phyloP scores from a whole-genome alignment of 2,113 vertebrate genomes.

The Scartelaos histophorus region DNA sequence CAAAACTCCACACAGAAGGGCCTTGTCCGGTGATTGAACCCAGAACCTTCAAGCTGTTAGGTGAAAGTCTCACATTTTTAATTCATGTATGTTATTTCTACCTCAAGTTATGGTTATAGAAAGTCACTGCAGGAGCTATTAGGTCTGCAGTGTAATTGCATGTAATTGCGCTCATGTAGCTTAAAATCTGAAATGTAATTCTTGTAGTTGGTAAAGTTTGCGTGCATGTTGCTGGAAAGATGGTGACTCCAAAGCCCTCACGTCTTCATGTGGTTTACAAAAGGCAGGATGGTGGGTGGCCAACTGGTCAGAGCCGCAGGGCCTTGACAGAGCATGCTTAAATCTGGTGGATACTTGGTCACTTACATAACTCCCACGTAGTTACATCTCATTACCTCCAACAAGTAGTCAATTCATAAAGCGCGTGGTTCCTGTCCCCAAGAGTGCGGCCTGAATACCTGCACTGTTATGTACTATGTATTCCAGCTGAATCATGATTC shows the following conservation, averaged over 20 bases:
- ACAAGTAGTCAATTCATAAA: constrained; percentile 72
- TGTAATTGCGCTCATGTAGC: background rate
- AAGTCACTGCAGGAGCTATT: background rate
- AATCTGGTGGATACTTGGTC: constrained; percentile 67
- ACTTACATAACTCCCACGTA: constrained; percentile 75
- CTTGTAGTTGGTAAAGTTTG: constrained; percentile 15
- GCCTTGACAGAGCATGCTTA: constrained; percentile 62
- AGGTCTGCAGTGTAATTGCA: background rate
- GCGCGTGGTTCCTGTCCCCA: constrained; percentile 58
- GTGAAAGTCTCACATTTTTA: background rate
- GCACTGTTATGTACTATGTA: constrained; percentile 61
- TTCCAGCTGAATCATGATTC: constrained; percentile 68
- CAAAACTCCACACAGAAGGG: background rate
- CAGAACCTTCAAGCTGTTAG: background rate
- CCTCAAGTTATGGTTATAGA: background rate
- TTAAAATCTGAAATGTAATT: background rate
- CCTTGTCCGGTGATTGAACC: background rate
- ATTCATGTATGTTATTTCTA: background rate
- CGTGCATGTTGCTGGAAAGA: constrained; percentile 30
- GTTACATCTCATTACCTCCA: constrained; percentile 73
- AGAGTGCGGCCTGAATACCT: constrained; percentile 63
- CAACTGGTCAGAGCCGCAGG: constrained; percentile 52
- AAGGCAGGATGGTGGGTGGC: constrained; percentile 70
- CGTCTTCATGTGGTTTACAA: constrained; percentile 71
- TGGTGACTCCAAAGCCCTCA: constrained; percentile 38